These are phyloP conservation scores for Amphiprion clarkii DNA, from an alignment of 2,797 vertebrate genomes.

Conservation along the genomic window DNA sequence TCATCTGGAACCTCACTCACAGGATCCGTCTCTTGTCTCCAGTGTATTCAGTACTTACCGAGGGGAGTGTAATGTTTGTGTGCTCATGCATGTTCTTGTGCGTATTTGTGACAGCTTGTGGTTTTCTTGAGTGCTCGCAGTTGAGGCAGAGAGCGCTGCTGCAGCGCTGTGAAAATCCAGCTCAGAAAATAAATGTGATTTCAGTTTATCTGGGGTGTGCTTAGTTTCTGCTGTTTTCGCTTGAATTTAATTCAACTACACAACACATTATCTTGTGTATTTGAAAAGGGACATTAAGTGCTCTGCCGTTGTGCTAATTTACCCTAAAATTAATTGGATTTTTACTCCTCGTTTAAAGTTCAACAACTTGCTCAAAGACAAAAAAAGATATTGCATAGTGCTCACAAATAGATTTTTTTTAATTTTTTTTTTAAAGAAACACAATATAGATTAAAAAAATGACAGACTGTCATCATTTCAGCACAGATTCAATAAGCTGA, in stretches of 20 bases:
- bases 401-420: neutral
- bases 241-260: neutral
- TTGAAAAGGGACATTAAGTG: conserved; percentile 6
- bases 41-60: conserved; percentile 31
- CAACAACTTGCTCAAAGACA: neutral
- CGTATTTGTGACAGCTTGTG: neutral
- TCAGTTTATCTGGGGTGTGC: conserved; percentile 11
- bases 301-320: conserved; percentile 18
- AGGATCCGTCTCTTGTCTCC: conserved; percentile 31
- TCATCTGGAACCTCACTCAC: conserved; percentile 37
- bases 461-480: conserved; percentile 19
- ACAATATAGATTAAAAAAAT: neutral
- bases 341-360: conserved; percentile 10
- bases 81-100: conserved; percentile 16
- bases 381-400: neutral
- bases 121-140: neutral
- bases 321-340: conserved; percentile 22
- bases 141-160: neutral
- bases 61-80: conserved; percentile 27
- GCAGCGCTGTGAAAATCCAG: neutral
- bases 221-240: neutral
- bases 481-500: conserved; percentile 21
- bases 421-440: neutral
- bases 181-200: neutral
- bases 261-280: conserved; percentile 6